phyloP scores from a whole-genome alignment of 2,113 vertebrate species.

The Piaya cayana region DNA sequence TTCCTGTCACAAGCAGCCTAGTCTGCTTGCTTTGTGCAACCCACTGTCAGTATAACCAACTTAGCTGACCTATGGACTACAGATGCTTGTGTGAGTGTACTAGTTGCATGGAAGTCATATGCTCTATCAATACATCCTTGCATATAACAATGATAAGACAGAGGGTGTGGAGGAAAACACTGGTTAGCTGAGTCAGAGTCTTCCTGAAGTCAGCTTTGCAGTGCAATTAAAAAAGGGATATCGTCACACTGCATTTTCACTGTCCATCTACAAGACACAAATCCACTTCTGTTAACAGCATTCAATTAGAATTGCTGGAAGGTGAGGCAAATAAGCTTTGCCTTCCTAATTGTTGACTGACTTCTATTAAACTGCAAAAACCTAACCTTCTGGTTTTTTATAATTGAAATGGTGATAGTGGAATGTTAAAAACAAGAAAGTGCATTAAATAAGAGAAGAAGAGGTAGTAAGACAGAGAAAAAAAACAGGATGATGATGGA shows the following conservation, averaged over 20 bases:
- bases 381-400: not conserved
- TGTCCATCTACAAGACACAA: not conserved
- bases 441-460: not conserved
- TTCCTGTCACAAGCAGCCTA: not conserved
- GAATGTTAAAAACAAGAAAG: not conserved
- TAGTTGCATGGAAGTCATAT: not conserved
- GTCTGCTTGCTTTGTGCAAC: not conserved
- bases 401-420: not conserved
- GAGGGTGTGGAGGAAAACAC: not conserved
- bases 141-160: not conserved
- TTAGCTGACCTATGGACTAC: not conserved
- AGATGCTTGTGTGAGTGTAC: not conserved
- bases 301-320: not conserved
- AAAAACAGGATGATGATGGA: rapidly evolving
- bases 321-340: not conserved
- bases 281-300: not conserved
- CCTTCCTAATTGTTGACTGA: not conserved
- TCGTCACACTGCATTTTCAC: not conserved
- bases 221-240: not conserved
- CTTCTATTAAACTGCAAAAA: not conserved
- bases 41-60: not conserved
- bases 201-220: not conserved
- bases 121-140: not conserved
- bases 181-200: not conserved
- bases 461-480: not conserved